Evolutionary conservation across 2,113 vertebrate genomes (phyloP).

Genomic region (Neotoma lepida): DNA sequence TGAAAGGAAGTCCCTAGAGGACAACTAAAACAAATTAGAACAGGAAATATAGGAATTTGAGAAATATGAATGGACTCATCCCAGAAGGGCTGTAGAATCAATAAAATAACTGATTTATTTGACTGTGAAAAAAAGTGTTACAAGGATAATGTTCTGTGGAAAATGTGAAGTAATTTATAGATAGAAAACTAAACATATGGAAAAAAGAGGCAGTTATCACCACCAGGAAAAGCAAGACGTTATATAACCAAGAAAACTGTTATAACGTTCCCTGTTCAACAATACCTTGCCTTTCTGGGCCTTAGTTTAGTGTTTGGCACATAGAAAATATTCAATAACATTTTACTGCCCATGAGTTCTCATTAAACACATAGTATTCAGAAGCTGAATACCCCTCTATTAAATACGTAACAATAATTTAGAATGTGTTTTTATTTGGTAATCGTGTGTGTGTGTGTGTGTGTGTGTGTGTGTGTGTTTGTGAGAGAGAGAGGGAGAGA

Average conservation of each 20-base stretch:
- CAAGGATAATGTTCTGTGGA: conserved; percentile 18
- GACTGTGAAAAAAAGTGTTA: background rate
- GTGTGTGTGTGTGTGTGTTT: background rate
- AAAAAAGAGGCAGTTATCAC: conserved; percentile 8
- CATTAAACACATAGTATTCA: background rate
- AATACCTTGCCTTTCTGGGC: background rate
- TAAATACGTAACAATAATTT: background rate
- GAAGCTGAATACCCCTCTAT: background rate
- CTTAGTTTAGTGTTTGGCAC: background rate
- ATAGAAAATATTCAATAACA: background rate
- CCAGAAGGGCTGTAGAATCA: background rate
- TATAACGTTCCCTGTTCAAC: background rate
- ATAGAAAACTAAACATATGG: background rate
- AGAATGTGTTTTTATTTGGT: background rate
- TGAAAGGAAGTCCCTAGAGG: background rate
- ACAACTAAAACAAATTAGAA: background rate
- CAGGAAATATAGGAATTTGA: background rate
- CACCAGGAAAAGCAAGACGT: conserved; percentile 29
- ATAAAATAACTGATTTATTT: conserved; percentile 2
- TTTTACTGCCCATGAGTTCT: background rate
- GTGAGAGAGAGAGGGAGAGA: too few relatives aligned
- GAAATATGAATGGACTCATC: background rate
- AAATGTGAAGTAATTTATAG: background rate
- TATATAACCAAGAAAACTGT: background rate
- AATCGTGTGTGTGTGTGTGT: background rate